Evolutionary conservation across 2,797 vertebrate genomes (phyloP).

Genomic region (Amniataba percoides): DNA sequence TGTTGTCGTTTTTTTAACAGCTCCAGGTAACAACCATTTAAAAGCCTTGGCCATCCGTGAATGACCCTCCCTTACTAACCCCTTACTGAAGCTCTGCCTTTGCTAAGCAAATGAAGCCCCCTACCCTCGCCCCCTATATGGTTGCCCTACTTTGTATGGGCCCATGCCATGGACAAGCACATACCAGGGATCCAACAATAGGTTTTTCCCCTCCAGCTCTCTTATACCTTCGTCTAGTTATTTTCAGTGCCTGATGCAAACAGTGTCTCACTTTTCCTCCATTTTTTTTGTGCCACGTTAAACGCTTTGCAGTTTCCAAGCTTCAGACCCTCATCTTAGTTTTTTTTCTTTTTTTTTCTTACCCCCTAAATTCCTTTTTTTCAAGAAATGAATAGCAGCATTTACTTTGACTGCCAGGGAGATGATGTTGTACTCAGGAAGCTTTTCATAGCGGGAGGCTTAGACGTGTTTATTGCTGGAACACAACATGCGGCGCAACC

Average conservation of each 20-base stretch:
- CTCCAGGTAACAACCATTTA: conserved; percentile 93
- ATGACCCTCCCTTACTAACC: conserved; percentile 90
- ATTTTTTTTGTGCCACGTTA: conserved; percentile 83
- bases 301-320: conserved; percentile 82
- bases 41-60: conserved; percentile 91
- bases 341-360: neutral
- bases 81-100: conserved; percentile 89
- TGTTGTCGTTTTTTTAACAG: conserved; percentile 90
- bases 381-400: conserved; percentile 45
- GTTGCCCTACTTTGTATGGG: conserved; percentile 87
- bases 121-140: conserved; percentile 84
- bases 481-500: conserved; percentile 61
- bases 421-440: conserved; percentile 52
- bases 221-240: conserved; percentile 84
- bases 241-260: conserved; percentile 88
- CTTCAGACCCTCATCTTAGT: conserved; percentile 69
- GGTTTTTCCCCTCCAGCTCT: conserved; percentile 87
- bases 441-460: conserved; percentile 60
- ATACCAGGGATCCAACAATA: conserved; percentile 87
- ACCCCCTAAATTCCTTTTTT: conserved; percentile 20
- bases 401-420: conserved; percentile 51
- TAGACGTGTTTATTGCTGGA: conserved; percentile 64
- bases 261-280: conserved; percentile 83
- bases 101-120: conserved; percentile 89
- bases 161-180: conserved; percentile 86